phyloP scores from a whole-genome alignment of 2,888 invertebrate genomes.

The Athetis lepigone region DNA sequence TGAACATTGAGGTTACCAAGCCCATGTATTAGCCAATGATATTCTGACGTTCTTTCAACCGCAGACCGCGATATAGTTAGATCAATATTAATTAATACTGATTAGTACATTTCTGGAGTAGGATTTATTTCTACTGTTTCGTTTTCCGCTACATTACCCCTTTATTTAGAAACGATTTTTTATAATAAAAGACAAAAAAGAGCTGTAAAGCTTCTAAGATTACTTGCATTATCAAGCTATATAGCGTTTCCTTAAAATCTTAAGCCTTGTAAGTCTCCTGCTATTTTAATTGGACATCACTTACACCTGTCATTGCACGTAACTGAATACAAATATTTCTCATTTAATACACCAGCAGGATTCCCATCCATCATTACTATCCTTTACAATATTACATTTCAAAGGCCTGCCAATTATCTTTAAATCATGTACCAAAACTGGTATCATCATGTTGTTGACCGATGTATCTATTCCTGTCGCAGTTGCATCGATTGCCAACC shows the following conservation, averaged over 20 bases:
- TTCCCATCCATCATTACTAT: slow-evolving; percentile 29
- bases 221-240: too few species aligned
- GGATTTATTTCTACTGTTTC: not conserved
- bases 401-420: slow-evolving; percentile 49
- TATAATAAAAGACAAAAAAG: too few species aligned
- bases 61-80: slow-evolving; percentile 42
- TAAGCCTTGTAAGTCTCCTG: too few species aligned
- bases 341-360: slow-evolving; percentile 17
- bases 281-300: not conserved
- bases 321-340: slow-evolving; percentile 7
- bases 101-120: slow-evolving; percentile 18
- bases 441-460: slow-evolving; percentile 60
- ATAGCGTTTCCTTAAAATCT: too few species aligned
- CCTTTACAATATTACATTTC: slow-evolving; percentile 23
- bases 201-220: too few species aligned
- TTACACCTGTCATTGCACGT: not conserved
- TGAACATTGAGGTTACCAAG: slow-evolving; percentile 32
- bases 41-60: slow-evolving; percentile 37
- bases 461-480: slow-evolving; percentile 59
- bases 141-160: not conserved
- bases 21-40: slow-evolving; percentile 36
- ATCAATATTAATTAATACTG: slow-evolving; percentile 39
- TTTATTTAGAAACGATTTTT: not conserved
- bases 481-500: slow-evolving; percentile 59
- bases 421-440: slow-evolving; percentile 45